phyloP scores from a whole-genome alignment of 1,140 invertebrate species.

The Dendrolimus punctatus region DNA sequence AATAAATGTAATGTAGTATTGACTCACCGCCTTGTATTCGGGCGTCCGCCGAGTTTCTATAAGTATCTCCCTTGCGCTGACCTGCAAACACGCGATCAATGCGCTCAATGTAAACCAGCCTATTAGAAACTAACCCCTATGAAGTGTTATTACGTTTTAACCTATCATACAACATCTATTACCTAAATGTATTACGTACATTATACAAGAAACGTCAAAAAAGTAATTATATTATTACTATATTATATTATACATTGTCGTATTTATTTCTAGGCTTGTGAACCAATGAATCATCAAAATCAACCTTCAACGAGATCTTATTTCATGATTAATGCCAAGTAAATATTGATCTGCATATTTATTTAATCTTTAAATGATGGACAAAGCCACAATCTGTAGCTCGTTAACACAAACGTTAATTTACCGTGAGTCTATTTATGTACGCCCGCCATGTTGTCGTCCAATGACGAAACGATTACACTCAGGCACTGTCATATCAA shows the following conservation, averaged over 20 bases:
- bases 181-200: not conserved
- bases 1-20: constrained; percentile 13
- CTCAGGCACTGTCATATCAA: not conserved
- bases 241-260: too few species aligned
- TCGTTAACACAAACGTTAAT: constrained; percentile 53
- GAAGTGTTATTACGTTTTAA: constrained; percentile 11
- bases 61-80: constrained; percentile 64
- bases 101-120: constrained; percentile 52
- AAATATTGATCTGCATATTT: too few species aligned
- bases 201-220: too few species aligned
- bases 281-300: too few species aligned
- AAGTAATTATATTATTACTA: too few species aligned
- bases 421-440: constrained; percentile 55
- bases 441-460: constrained; percentile 61
- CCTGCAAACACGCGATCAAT: constrained; percentile 67
- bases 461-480: constrained; percentile 43
- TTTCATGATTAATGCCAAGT: too few species aligned
- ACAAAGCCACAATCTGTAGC: constrained; percentile 10
- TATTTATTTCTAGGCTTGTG: too few species aligned
- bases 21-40: constrained; percentile 65
- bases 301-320: too few species aligned
- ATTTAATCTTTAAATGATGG: too few species aligned
- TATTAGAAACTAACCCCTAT: constrained; percentile 32
- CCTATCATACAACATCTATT: constrained; percentile 11
- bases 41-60: constrained; percentile 60